A percentile compares a stretch with the other conserved stretches of the same genome.
Conservation (phyloP, 2,113 vertebrate species). For the Setophaga coronata region DNA sequence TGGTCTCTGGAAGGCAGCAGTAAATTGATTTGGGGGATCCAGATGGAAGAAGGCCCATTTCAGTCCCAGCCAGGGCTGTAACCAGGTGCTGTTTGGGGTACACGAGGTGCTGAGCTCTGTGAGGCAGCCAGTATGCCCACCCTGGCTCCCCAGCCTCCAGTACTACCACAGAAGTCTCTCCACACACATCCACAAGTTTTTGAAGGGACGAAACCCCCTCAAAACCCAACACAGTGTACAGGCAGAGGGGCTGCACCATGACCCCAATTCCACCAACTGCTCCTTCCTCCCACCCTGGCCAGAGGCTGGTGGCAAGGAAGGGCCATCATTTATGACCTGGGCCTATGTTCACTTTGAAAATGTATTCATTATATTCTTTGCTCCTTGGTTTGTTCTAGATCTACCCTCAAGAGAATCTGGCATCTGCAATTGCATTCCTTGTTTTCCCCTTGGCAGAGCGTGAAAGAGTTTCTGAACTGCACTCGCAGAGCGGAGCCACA, state of each 20-base stretch:
- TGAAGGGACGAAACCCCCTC: neutral
- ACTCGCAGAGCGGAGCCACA: rapidly evolving
- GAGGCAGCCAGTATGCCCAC: rapidly evolving
- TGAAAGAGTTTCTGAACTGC: slow-evolving; percentile 20
- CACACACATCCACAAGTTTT: neutral
- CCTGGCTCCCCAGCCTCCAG: neutral
- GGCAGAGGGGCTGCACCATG: neutral
- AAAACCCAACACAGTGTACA: neutral
- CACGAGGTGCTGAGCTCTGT: rapidly evolving
- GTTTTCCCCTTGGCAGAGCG: slow-evolving; percentile 9
- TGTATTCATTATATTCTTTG: neutral
- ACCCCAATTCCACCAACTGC: neutral
- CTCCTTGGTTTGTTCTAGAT: neutral
- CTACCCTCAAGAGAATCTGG: slow-evolving; percentile 20
- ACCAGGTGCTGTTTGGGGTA: rapidly evolving
- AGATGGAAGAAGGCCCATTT: neutral
- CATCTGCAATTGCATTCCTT: neutral
- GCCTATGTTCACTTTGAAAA: neutral
- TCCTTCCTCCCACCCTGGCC: neutral
- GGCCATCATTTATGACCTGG: neutral
- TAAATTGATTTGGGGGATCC: neutral
- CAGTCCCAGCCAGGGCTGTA: neutral
- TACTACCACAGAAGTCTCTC: neutral
- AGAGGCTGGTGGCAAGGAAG: neutral
- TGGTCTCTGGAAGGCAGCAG: neutral